These are phyloP conservation scores for Contarinia nasturtii DNA, from an alignment of 1,140 invertebrate species.

Conservation along the genomic window DNA sequence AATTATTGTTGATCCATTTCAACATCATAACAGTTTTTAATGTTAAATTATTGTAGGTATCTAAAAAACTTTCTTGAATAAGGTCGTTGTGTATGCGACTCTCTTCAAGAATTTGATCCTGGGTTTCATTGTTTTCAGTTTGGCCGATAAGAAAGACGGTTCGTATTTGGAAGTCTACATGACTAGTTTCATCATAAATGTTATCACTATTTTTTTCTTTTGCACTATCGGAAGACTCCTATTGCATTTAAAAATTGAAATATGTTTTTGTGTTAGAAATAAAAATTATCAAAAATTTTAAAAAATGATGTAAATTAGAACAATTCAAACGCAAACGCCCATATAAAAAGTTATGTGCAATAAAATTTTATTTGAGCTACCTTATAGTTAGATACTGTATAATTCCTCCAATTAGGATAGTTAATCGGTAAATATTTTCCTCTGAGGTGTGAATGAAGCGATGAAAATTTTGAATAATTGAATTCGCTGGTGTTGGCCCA, in stretches of 20 bases:
- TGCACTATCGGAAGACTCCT: too few relatives aligned
- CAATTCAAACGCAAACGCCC: neutral
- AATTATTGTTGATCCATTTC: conserved; percentile 55
- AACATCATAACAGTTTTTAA: conserved; percentile 72
- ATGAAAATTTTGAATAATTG: conserved; percentile 28
- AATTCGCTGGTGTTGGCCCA: conserved; percentile 45
- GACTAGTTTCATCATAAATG: neutral
- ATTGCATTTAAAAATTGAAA: neutral
- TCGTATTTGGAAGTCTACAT: conserved; percentile 7
- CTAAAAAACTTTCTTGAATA: conserved; percentile 76
- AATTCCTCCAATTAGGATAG: conserved; percentile 15
- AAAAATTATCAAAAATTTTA: too few relatives aligned
- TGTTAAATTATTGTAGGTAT: conserved; percentile 85
- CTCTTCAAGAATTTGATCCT: conserved; percentile 13
- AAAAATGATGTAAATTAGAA: too few relatives aligned
- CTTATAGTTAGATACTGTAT: conserved; percentile 17
- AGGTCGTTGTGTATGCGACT: conserved; percentile 40
- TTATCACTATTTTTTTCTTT: neutral
- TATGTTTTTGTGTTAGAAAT: too few relatives aligned
- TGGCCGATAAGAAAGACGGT: conserved; percentile 17
- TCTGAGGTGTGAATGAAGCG: conserved; percentile 13
- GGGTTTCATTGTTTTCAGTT: conserved; percentile 8
- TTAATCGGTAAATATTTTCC: conserved; percentile 12
- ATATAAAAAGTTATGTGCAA: neutral
- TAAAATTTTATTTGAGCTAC: conserved; percentile 4